A percentile compares a stretch with the other conserved stretches of the same genome.
phyloP scores from a whole-genome alignment of 2,888 invertebrate species.

The Drosophila kuntzei region DNA sequence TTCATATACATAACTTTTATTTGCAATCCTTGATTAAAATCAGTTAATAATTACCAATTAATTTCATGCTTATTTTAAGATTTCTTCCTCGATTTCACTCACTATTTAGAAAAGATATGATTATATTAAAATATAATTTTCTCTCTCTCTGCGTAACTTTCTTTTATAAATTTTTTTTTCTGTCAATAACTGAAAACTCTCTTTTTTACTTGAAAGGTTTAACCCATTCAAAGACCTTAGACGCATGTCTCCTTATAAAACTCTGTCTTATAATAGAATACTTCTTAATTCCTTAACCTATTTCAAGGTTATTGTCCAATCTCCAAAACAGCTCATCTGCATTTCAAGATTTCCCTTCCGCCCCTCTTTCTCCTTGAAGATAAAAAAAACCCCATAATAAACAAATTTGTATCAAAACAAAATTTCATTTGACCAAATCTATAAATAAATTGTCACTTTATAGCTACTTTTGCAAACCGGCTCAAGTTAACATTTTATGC shows the following conservation, averaged over 20 bases:
- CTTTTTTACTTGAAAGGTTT: neutral
- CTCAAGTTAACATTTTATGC: neutral
- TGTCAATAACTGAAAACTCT: neutral
- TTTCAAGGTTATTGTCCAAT: neutral
- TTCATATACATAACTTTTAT: no score
- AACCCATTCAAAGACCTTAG: neutral
- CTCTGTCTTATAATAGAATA: neutral
- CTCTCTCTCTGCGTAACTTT: neutral
- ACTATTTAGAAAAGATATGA: no score
- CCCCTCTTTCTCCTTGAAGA: neutral
- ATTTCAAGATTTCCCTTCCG: neutral
- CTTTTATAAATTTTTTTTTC: neutral
- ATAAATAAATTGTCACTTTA: neutral
- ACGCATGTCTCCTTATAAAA: neutral
- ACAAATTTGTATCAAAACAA: neutral
- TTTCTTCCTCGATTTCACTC: neutral
- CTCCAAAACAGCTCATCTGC: neutral
- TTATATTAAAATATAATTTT: no score
- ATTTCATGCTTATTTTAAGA: neutral
- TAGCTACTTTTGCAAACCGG: constrained; percentile 1
- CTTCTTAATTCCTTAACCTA: neutral
- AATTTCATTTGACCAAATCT: neutral
- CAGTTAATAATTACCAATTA: neutral
- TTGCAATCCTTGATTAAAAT: no score
- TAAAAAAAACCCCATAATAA: neutral